phyloP scores from a whole-genome alignment of 64 coral and sea anemone genomes.

The Montipora capricornis region DNA sequence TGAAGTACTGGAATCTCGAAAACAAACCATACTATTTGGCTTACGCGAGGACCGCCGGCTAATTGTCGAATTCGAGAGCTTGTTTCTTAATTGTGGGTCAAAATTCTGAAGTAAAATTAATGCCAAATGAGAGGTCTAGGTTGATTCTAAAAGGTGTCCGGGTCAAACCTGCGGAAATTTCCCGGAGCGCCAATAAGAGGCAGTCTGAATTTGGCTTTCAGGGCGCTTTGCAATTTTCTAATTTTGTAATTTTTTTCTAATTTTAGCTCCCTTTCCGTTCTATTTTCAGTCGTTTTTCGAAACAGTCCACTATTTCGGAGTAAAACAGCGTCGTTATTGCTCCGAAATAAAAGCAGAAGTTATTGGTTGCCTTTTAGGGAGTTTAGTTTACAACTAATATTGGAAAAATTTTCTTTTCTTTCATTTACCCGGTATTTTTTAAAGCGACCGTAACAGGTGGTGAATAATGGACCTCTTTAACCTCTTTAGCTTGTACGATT shows the following conservation, averaged over 20 bases:
- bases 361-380: background rate
- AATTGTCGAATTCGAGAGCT: background rate
- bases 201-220: background rate
- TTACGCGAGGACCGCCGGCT: background rate
- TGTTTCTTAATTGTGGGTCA: background rate
- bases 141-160: background rate
- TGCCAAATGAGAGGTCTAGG: background rate
- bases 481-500: no score
- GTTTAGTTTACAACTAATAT: background rate
- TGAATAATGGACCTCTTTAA: background rate
- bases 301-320: background rate
- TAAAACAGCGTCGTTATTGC: background rate
- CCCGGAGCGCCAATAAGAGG: background rate
- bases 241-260: background rate
- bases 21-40: background rate
- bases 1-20: background rate
- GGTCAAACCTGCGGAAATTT: background rate
- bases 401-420: no score
- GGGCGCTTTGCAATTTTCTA: no score
- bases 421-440: no score
- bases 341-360: background rate
- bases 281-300: background rate
- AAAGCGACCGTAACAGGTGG: no score
- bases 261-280: background rate
- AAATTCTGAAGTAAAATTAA: background rate